Base-by-base conservation (phyloP, 2,113 vertebrate genomes). In the Cynopterus brachyotis region DNA sequence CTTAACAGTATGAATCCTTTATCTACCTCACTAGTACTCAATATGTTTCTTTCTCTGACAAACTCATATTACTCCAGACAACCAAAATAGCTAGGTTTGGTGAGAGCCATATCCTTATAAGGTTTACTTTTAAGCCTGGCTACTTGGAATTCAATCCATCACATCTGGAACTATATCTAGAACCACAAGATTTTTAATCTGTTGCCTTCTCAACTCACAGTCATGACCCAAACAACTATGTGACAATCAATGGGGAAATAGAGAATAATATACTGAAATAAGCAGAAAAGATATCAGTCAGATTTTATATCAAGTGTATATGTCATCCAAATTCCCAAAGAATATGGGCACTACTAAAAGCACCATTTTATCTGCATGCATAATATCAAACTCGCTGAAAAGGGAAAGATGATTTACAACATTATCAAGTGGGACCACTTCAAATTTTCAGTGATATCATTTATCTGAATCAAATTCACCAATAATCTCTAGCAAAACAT, bases 381-480 rank as follows among this genome's bases (percentile, higher is more conserved):
- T n/a, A 60, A 20, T 69, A 78, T 24, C 79, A 92, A 92, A 70
- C 60, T 20, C 45, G 22, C 35, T 89, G 30, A 84, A 66, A 75
- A 81, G n/a, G 24, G 32, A 26, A 42, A 72, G 26, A 64, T 42
- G 2, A 28, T 28, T 57, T 55, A 55, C 5, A 55, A 30, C 55
- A 55, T 72, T 53, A 78, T 24, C 60, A 87, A 70, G 15, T 19
- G 28, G 20, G 20, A 47, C 82, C 7, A 66, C 69, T 86, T 82
- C 45, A 76, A 17, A 86, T 53, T 82, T 70, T 59, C 72, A 53
- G 22, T 55, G 78, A 85, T 30, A 92, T 32, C 62, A 45, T 67
- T 87, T 88, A 83, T 70, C 76, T 40, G 42, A 94, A 90, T 91
- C 40, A 87, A 94, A 75, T 32, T 85, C 40, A 72, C n/a, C 57